These are phyloP conservation scores for Cataglyphis albicans DNA, from an alignment of 2,888 invertebrate genomes.

Conservation along the genomic window DNA sequence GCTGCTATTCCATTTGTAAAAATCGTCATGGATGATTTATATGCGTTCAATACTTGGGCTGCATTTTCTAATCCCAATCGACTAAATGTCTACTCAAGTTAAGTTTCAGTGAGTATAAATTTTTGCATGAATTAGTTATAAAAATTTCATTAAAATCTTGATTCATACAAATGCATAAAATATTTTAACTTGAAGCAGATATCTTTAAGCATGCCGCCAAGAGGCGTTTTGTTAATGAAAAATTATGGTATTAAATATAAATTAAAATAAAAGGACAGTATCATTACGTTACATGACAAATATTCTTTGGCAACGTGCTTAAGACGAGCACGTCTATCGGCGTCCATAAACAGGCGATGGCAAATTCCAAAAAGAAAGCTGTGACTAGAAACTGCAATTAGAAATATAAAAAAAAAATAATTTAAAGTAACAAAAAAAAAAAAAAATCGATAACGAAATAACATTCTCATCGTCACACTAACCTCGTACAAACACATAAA, in stretches of 20 bases:
- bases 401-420: background rate
- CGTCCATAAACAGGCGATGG: slow-evolving; percentile 80
- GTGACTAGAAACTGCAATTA: slow-evolving; percentile 77
- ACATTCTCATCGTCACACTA: slow-evolving; percentile 21
- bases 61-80: slow-evolving; percentile 64
- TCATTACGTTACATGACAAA: slow-evolving; percentile 74
- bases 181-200: background rate
- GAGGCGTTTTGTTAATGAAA: background rate
- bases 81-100: slow-evolving; percentile 66
- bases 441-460: background rate
- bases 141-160: background rate
- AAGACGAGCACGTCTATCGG: slow-evolving; percentile 79
- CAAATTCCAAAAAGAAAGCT: slow-evolving; percentile 80
- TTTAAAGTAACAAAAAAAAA: background rate
- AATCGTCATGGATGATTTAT: slow-evolving; percentile 66
- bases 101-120: background rate
- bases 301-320: slow-evolving; percentile 71
- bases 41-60: slow-evolving; percentile 57
- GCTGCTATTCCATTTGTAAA: slow-evolving; percentile 69
- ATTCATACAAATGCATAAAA: background rate
- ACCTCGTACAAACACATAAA: slow-evolving; percentile 78
- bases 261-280: background rate
- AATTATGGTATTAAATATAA: slow-evolving; percentile 7
- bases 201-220: background rate
- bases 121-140: background rate